phyloP scores from a whole-genome alignment of 2,888 invertebrate species.

The Entomobrya proxima region DNA sequence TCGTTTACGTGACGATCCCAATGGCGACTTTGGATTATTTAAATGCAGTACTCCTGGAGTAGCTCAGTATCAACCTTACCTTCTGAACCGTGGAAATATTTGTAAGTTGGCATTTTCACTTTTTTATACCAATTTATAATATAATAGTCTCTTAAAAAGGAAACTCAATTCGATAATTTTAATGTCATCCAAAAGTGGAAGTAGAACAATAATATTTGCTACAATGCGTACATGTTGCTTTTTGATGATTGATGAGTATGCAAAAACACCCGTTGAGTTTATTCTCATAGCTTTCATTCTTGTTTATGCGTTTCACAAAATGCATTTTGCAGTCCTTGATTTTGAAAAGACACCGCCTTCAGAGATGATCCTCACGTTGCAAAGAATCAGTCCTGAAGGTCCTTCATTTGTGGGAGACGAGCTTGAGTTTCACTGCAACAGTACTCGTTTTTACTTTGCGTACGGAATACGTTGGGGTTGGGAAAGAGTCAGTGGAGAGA shows the following conservation, averaged over 20 bases:
- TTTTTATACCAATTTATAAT: background rate
- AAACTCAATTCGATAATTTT: slow-evolving; percentile 10
- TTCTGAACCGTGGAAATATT: slow-evolving; percentile 72
- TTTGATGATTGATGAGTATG: background rate
- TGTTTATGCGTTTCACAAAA: background rate
- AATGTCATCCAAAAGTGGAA: background rate
- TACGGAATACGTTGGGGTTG: slow-evolving; percentile 73
- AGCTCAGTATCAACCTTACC: slow-evolving; percentile 72
- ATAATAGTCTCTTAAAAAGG: background rate
- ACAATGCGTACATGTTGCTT: background rate
- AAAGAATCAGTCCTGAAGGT: slow-evolving; percentile 63
- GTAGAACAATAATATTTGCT: slow-evolving; percentile 1
- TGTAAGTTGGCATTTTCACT: slow-evolving; percentile 63
- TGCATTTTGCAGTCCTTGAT: slow-evolving; percentile 66
- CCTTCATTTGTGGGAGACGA: slow-evolving; percentile 69
- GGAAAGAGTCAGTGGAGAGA: slow-evolving; percentile 69
- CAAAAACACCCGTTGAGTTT: slow-evolving; percentile 13
- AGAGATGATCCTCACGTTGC: slow-evolving; percentile 70
- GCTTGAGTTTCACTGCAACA: slow-evolving; percentile 71
- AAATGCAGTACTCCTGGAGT: slow-evolving; percentile 70
- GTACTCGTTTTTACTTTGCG: slow-evolving; percentile 72
- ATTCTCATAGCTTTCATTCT: slow-evolving; percentile 10
- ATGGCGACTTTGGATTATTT: slow-evolving; percentile 72
- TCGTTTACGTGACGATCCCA: slow-evolving; percentile 66
- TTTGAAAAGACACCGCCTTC: slow-evolving; percentile 72